These are phyloP conservation scores for Cryptomyrus ogoouensis DNA, from an alignment of 2,113 vertebrate species.

Conservation along the genomic window DNA sequence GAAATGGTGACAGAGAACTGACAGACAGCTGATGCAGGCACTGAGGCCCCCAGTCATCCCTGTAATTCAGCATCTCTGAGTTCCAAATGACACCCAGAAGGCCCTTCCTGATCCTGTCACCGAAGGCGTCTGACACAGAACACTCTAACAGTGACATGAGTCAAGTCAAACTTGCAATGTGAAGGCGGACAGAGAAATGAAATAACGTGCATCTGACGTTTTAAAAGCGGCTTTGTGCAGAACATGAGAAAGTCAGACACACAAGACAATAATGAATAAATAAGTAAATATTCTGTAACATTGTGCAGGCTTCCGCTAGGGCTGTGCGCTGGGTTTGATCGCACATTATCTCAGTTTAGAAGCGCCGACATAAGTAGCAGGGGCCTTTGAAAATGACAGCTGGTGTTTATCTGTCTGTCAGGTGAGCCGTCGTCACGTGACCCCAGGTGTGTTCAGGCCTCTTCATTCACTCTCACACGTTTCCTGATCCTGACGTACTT, in stretches of 20 bases:
- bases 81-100: not conserved
- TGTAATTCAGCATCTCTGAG: not conserved
- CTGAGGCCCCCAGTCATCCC: not conserved
- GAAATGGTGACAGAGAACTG: not conserved
- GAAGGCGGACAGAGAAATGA: not conserved
- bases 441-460: not conserved
- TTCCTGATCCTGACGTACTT: not conserved
- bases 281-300: not conserved
- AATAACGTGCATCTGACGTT: not conserved
- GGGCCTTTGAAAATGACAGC: not conserved
- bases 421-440: not conserved
- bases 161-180: not conserved
- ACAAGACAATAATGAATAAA: not conserved
- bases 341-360: not conserved
- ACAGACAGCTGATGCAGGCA: not conserved
- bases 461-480: not conserved
- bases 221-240: not conserved
- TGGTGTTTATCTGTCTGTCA: not conserved
- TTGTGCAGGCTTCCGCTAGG: not conserved
- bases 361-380: not conserved
- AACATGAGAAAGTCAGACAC: not conserved
- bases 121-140: not conserved
- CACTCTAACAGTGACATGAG: not conserved
- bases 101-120: not conserved
- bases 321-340: not conserved